A percentile compares a stretch with the other conserved stretches of the same genome.
Evolutionary conservation across 2,797 vertebrate genomes (phyloP).

Genomic region (Harpagifer antarcticus): DNA sequence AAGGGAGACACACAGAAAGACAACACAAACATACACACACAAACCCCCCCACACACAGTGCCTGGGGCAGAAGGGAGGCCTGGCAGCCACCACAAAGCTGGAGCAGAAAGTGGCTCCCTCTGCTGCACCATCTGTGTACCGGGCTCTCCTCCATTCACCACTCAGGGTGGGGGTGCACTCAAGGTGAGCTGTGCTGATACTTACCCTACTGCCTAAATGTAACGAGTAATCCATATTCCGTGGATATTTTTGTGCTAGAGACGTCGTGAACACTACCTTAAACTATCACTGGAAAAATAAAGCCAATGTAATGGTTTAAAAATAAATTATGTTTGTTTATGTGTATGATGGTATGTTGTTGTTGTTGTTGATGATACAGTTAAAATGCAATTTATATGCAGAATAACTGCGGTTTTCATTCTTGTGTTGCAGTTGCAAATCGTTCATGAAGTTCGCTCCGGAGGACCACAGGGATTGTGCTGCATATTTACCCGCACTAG

Average conservation of each 20-base stretch:
- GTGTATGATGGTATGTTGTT: neutral
- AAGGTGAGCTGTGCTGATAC: slow-evolving; percentile 59
- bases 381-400: neutral
- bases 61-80: slow-evolving; percentile 69
- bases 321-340: neutral
- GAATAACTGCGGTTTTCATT: neutral
- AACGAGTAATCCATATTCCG: slow-evolving; percentile 12
- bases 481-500: slow-evolving; percentile 12
- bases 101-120: slow-evolving; percentile 83
- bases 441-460: neutral
- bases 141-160: slow-evolving; percentile 56
- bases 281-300: neutral
- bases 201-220: slow-evolving; percentile 31
- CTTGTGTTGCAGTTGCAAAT: neutral
- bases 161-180: slow-evolving; percentile 38
- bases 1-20: slow-evolving; percentile 56
- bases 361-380: neutral
- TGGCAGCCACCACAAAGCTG: slow-evolving; percentile 64
- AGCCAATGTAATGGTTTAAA: neutral
- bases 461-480: slow-evolving; percentile 3
- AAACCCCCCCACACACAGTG: slow-evolving; percentile 37
- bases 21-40: slow-evolving; percentile 24
- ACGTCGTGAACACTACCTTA: neutral
- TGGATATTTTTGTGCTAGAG: neutral
- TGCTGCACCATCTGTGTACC: slow-evolving; percentile 82